These are phyloP conservation scores for Podocnemis expansa DNA, from an alignment of 2,113 vertebrate species.

Conservation along the genomic window DNA sequence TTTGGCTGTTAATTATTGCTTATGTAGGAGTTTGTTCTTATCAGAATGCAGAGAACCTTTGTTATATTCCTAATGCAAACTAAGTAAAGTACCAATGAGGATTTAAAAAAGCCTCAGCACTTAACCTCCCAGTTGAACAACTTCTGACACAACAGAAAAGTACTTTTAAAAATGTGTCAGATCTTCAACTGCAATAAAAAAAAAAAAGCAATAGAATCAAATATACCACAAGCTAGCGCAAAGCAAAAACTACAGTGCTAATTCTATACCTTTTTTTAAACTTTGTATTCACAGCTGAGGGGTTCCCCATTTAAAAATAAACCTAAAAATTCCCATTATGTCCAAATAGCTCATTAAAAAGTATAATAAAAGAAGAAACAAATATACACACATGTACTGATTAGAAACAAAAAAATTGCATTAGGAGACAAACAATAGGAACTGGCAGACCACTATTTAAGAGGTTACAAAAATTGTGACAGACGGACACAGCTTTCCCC, in stretches of 20 bases:
- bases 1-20: background rate
- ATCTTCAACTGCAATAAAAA: background rate
- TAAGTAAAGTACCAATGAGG: background rate
- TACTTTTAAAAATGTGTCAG: background rate
- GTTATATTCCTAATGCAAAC: background rate
- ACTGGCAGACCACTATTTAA: background rate
- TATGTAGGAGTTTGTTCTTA: background rate
- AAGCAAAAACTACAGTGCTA: background rate
- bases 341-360: background rate
- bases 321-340: background rate
- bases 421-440: background rate
- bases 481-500: background rate
- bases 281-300: background rate
- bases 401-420: background rate
- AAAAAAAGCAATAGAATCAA: background rate
- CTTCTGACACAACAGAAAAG: background rate
- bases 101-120: background rate
- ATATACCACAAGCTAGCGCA: background rate
- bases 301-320: background rate
- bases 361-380: background rate
- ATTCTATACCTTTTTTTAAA: background rate
- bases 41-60: background rate
- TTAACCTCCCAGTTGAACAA: background rate
- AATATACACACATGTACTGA: background rate
- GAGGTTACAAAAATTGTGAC: background rate